These are phyloP conservation scores for Sesamia nonagrioides DNA, from an alignment of 1,140 invertebrate genomes.

Conservation along the genomic window DNA sequence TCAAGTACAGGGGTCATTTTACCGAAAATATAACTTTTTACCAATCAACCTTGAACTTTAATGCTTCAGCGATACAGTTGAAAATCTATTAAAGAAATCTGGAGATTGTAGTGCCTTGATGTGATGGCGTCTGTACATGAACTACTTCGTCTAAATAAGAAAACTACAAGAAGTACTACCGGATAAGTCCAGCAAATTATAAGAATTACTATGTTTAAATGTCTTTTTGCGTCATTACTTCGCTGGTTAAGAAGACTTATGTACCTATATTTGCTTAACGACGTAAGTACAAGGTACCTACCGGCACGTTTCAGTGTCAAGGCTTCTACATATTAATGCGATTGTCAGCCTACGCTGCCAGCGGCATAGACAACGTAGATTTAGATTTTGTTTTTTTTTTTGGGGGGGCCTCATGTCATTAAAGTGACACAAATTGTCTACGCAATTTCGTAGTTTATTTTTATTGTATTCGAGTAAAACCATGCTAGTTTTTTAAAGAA, in stretches of 20 bases:
- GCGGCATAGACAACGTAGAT: not conserved
- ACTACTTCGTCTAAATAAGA: no score
- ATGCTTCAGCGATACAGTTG: no score
- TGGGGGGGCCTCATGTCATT: not conserved
- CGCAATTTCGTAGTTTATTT: not conserved
- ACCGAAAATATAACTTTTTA: no score
- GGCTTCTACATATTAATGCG: not conserved
- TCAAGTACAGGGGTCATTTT: no score
- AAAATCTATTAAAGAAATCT: no score
- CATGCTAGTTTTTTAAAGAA: no score
- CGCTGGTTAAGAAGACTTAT: slow-evolving; percentile 19
- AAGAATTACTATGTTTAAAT: not conserved
- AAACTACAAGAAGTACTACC: no score
- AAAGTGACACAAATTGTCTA: not conserved
- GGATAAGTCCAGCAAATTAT: not conserved
- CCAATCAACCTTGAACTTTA: no score
- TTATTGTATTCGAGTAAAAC: not conserved
- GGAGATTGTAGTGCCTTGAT: no score
- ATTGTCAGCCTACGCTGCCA: slow-evolving; percentile 6
- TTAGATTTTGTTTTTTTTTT: no score
- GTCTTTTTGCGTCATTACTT: not conserved
- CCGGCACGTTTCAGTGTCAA: slow-evolving; percentile 37
- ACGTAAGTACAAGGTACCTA: not conserved
- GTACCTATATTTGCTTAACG: not conserved
- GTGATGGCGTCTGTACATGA: no score